These are phyloP conservation scores for Lucifuga dentata DNA, from an alignment of 2,113 vertebrate genomes.

Conservation along the genomic window DNA sequence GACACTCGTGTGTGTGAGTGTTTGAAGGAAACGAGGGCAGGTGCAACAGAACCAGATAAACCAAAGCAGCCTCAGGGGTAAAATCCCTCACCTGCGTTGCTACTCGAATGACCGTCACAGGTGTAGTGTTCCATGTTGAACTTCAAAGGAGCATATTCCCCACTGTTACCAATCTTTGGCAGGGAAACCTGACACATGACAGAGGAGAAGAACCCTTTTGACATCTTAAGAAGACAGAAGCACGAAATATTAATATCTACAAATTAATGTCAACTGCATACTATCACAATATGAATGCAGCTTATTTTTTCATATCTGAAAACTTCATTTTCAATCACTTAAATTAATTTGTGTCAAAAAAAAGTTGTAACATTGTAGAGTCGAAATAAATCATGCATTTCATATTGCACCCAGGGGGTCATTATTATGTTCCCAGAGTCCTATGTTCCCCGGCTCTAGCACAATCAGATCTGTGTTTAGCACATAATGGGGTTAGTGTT, in stretches of 20 bases:
- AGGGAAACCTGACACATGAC: constrained; percentile 83
- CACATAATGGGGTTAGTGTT: too few relatives aligned
- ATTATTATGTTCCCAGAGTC: too few relatives aligned
- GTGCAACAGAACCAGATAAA: constrained; percentile 13
- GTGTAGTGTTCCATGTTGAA: constrained; percentile 82
- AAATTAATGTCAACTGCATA: too few relatives aligned
- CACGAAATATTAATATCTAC: background rate
- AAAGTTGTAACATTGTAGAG: too few relatives aligned
- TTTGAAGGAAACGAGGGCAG: background rate
- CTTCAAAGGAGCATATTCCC: constrained; percentile 85
- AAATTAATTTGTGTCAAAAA: too few relatives aligned
- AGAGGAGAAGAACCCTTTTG: constrained; percentile 16
- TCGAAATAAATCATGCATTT: background rate
- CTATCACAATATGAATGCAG: too few relatives aligned
- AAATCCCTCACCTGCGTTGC: constrained; percentile 42
- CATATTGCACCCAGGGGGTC: background rate
- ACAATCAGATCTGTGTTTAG: too few relatives aligned
- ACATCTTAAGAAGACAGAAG: constrained; percentile 18
- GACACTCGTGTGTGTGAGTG: background rate
- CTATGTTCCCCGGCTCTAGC: too few relatives aligned
- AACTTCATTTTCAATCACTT: too few relatives aligned
- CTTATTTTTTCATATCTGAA: too few relatives aligned
- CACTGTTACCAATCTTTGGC: constrained; percentile 74
- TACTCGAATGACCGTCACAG: constrained; percentile 41
- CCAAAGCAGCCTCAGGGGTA: background rate